Percentiles rank a stretch among this genome's conserved stretches.
Conservation (phyloP, 2,888 invertebrate species). For the Pachydiplax longipennis region DNA sequence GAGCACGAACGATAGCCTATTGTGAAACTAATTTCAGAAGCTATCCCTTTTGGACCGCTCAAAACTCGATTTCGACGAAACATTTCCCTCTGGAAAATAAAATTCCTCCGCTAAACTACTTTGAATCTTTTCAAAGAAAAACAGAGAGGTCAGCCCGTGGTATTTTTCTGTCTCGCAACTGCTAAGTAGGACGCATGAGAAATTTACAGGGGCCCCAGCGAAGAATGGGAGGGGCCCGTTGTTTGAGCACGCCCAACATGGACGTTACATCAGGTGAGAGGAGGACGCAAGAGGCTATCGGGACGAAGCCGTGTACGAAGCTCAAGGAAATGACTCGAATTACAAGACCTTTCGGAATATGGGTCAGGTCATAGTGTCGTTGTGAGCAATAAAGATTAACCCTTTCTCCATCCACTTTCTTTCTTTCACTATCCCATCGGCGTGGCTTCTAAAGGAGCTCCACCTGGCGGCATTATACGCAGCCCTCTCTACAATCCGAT, state of each 20-base stretch:
- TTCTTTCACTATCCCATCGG: neutral
- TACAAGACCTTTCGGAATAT: neutral
- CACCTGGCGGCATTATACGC: neutral
- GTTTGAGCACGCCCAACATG: neutral
- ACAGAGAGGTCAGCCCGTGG: neutral
- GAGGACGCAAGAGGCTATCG: neutral
- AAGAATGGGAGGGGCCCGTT: neutral
- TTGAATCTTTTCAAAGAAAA: neutral
- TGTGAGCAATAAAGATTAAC: neutral
- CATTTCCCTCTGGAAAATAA: neutral
- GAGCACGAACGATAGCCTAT: neutral
- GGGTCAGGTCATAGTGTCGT: neutral
- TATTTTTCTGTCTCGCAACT: neutral
- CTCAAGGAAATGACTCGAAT: neutral
- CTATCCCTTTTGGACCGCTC: neutral
- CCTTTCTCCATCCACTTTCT: neutral
- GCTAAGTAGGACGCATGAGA: neutral
- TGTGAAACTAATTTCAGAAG: neutral
- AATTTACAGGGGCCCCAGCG: neutral
- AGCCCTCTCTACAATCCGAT: neutral
- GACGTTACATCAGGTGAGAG: neutral
- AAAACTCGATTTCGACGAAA: neutral
- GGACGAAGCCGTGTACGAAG: neutral
- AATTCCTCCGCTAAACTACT: neutral
- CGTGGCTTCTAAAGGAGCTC: neutral